Percentiles rank a stretch among this genome's conserved stretches.
Conservation (phyloP, 2,888 invertebrate genomes). For the Napeogenes inachia region DNA sequence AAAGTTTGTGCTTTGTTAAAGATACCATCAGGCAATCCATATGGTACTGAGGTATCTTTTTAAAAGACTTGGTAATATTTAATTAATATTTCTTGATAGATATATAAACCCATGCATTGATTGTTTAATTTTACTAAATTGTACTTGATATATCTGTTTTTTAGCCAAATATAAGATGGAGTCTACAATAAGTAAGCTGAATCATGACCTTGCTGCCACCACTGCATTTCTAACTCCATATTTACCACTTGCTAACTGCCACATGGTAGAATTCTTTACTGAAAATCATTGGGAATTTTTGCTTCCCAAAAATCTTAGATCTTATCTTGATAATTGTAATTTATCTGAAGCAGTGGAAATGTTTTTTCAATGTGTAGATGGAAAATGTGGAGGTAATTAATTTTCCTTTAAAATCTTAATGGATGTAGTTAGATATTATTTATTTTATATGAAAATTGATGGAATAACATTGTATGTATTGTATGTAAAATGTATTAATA, state of each 20-base stretch:
- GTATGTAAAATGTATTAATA: too few relatives aligned
- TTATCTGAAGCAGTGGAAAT: slow-evolving; percentile 61
- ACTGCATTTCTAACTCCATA: slow-evolving; percentile 77
- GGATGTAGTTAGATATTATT: too few relatives aligned
- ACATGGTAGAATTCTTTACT: slow-evolving; percentile 82
- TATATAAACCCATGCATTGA: neutral
- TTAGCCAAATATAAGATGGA: slow-evolving; percentile 38
- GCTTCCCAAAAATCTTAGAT: slow-evolving; percentile 74
- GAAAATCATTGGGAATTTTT: slow-evolving; percentile 80
- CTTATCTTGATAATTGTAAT: slow-evolving; percentile 64
- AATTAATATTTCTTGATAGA: neutral
- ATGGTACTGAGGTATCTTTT: slow-evolving; percentile 78
- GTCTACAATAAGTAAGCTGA: slow-evolving; percentile 41
- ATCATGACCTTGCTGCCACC: slow-evolving; percentile 66
- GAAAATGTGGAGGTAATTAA: slow-evolving; percentile 26
- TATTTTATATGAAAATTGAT: too few relatives aligned
- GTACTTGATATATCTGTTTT: slow-evolving; percentile 12
- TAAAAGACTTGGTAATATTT: slow-evolving; percentile 48
- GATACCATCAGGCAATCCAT: slow-evolving; percentile 76
- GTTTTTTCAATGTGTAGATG: slow-evolving; percentile 63
- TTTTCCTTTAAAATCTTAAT: slow-evolving; percentile 2
- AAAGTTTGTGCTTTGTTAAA: slow-evolving; percentile 83
- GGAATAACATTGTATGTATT: too few relatives aligned
- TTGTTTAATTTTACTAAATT: neutral
- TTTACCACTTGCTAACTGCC: slow-evolving; percentile 82